Conservation (phyloP, 2,888 invertebrate genomes). For the Pseudococcus longispinus region DNA sequence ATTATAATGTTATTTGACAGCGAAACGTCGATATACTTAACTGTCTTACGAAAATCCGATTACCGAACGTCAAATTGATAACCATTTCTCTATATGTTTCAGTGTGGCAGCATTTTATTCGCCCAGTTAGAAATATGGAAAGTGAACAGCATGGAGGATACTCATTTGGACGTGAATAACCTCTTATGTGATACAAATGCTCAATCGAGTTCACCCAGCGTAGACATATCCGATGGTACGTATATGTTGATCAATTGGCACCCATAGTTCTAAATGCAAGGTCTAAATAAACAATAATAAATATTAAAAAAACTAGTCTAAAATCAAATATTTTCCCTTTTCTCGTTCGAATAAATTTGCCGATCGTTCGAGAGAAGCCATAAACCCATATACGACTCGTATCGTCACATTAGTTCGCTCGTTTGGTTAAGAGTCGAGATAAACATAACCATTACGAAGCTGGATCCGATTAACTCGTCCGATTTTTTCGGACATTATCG, state of each 20-base stretch:
- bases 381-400: conserved; percentile 6
- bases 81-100: conserved; percentile 60
- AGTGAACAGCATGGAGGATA: conserved; percentile 72
- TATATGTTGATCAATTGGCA: background rate
- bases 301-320: background rate
- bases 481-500: background rate
- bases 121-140: conserved; percentile 93
- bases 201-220: conserved; percentile 61
- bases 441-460: background rate
- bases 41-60: background rate
- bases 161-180: conserved; percentile 63
- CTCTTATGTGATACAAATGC: conserved; percentile 59
- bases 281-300: background rate
- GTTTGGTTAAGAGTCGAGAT: background rate
- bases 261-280: too few relatives aligned
- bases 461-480: background rate
- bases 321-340: background rate
- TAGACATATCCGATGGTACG: conserved; percentile 64
- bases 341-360: background rate
- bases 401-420: background rate
- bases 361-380: background rate
- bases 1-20: background rate
- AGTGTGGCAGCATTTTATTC: conserved; percentile 85
- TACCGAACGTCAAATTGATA: background rate
- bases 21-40: background rate